Base-by-base conservation (phyloP, 1,140 invertebrate genomes). In the Adelges cooleyi region DNA sequence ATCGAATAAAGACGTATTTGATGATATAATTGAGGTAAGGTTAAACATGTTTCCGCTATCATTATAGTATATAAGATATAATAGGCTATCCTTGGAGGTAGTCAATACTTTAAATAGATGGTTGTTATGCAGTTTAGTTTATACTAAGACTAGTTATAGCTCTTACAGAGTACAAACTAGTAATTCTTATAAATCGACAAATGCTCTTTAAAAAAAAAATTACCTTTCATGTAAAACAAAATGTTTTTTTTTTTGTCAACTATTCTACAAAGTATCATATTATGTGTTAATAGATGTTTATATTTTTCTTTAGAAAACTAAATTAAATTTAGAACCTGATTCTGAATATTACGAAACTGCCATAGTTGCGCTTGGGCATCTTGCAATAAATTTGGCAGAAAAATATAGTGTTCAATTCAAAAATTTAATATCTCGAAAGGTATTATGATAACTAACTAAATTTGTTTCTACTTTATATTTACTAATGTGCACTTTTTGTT, bases 311-410 rank as follows among this genome's bases (percentile, higher is more conserved):
- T 67, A 75, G 69, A 83, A 83, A 69, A 77, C 89, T 66, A 87
- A 87, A 70, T 75, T 80, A 9, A 87, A 86, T 13, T 76, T 96
- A 11, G 84, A 81, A 49, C 86, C 90, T 1, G 83, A 84, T 29
- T 90, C 86, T 44, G 82, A 86, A 29, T 82, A 92, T 77, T 96
- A 95, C 77, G 82, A 90, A 70, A 95, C 92, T 10, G 88, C 92
- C 65, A 91, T 97, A 70, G 92, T 97, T 5, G 86, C 91, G 0
- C 78, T 97, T 51, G 94, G 95, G 40, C 94, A 97, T 75, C 90
- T 98, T 70, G 92, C 93, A 1, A 87, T 86, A 71, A 92, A 94
- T 76, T 80, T 92, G 71, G 92, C 93, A 1, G 86, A 93, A 66
- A 85, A 86, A 72, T 92, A 93, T 81, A 84, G 86, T 70, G 81